Percentiles rank a stretch among this genome's conserved stretches.
These are phyloP conservation scores for Cardiocondyla obscurior DNA, from an alignment of 1,140 invertebrate genomes.

Conservation along the genomic window DNA sequence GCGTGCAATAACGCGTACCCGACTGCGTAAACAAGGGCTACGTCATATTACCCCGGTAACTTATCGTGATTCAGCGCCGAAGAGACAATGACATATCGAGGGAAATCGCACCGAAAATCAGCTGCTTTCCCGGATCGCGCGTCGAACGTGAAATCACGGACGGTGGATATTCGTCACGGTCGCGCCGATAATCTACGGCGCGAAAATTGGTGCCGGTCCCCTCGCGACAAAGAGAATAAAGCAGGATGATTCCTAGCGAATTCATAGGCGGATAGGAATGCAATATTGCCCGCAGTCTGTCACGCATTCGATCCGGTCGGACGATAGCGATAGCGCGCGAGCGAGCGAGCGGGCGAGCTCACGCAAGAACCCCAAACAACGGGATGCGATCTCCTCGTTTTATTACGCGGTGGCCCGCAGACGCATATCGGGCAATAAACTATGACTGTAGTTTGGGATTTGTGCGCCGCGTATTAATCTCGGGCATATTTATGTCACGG, in stretches of 20 bases:
- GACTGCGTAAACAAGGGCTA: not conserved
- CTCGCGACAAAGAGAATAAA: constrained; percentile 7
- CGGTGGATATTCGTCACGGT: constrained; percentile 60
- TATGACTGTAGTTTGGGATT: constrained; percentile 75
- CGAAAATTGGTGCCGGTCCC: constrained; percentile 39
- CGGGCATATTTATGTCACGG: constrained; percentile 73
- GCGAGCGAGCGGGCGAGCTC: not conserved
- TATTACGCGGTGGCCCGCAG: constrained; percentile 66
- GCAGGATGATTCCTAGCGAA: constrained; percentile 62
- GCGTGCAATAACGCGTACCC: no score
- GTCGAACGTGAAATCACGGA: constrained; percentile 40
- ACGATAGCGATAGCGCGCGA: constrained; percentile 29
- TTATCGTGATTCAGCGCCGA: constrained; percentile 1
- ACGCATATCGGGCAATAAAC: constrained; percentile 74
- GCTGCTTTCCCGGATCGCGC: constrained; percentile 15
- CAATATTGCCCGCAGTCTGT: constrained; percentile 77
- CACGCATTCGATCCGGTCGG: constrained; percentile 75
- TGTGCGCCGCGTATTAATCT: constrained; percentile 80
- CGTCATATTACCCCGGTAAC: not conserved
- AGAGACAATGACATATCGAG: not conserved
- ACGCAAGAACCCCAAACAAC: constrained; percentile 25
- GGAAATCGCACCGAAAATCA: constrained; percentile 14
- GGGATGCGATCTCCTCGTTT: constrained; percentile 53
- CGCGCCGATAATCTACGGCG: constrained; percentile 48
- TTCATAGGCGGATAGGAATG: constrained; percentile 76